Conservation (phyloP, 2,888 invertebrate species). For the Epistrophe eligans region DNA sequence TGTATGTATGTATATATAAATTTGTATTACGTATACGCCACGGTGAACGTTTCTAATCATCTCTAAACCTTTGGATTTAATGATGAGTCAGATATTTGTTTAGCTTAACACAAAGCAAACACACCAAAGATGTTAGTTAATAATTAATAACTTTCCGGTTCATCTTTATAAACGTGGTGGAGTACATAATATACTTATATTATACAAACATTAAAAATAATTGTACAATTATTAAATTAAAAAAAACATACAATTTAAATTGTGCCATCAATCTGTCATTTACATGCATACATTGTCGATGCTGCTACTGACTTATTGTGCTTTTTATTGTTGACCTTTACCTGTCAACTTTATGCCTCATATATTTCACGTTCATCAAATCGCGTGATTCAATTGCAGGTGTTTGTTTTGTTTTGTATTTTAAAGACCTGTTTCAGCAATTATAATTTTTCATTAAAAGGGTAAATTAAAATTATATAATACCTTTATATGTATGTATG, state of each 20-base stretch:
- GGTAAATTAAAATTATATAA: not conserved
- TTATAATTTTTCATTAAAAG: not conserved
- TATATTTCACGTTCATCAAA: constrained; percentile 17
- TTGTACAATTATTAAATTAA: not conserved
- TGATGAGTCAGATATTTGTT: too few species aligned
- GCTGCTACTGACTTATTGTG: constrained; percentile 5
- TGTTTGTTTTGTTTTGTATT: not conserved
- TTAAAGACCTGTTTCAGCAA: not conserved
- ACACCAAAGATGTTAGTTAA: not conserved
- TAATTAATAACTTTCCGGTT: not conserved
- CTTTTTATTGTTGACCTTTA: constrained; percentile 24
- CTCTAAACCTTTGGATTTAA: not conserved
- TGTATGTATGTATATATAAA: not conserved
- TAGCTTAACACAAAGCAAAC: not conserved
- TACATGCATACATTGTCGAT: not conserved
- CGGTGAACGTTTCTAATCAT: not conserved
- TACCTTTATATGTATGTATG: too few species aligned
- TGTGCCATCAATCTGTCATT: constrained; percentile 10
- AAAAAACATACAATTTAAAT: not conserved
- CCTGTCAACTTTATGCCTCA: constrained; percentile 12
- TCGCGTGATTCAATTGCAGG: constrained; percentile 20
- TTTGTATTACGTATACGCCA: constrained; percentile 6
- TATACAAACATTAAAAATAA: not conserved
- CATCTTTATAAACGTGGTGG: not conserved
- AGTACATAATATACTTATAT: not conserved